Percentiles rank a stretch among this genome's conserved stretches.
These are phyloP conservation scores for Actinernus sp. DNA, from an alignment of 92 coral and sea anemone species.

Conservation along the genomic window DNA sequence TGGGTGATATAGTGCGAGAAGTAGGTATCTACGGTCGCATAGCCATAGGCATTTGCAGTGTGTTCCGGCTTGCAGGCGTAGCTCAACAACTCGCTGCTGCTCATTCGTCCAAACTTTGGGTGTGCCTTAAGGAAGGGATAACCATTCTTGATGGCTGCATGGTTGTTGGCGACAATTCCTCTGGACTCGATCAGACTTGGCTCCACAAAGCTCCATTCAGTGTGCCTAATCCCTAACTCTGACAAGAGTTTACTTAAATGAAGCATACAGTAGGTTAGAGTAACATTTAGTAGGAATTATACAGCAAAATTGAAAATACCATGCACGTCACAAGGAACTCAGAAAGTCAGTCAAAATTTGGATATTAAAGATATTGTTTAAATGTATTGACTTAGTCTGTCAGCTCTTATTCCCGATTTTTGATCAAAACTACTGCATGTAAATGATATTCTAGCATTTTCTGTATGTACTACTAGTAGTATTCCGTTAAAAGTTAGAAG, in stretches of 20 bases:
- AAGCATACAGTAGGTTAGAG: background rate
- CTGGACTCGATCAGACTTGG: slow-evolving; percentile 78
- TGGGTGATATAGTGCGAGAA: slow-evolving; percentile 72
- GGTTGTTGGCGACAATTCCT: slow-evolving; percentile 67
- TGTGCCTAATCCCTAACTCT: slow-evolving; percentile 65
- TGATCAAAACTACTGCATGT: no score
- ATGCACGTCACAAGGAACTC: no score
- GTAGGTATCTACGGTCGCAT: slow-evolving; percentile 73
- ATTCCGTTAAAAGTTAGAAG: no score
- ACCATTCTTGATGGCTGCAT: slow-evolving; percentile 63
- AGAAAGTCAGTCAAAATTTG: no score
- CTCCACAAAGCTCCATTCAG: slow-evolving; percentile 65
- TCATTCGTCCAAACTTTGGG: slow-evolving; percentile 66
- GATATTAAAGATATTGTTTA: no score
- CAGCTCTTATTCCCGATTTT: no score
- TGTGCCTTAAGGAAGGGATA: slow-evolving; percentile 58
- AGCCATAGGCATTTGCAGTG: slow-evolving; percentile 51
- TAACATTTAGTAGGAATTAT: background rate
- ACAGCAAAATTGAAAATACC: background rate
- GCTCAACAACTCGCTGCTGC: slow-evolving; percentile 63
- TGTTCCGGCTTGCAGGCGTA: slow-evolving; percentile 68
- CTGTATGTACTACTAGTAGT: no score
- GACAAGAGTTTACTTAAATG: slow-evolving; percentile 52
- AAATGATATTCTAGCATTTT: no score
- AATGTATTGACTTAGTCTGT: no score